Conservation (phyloP, 2,797 vertebrate species). For the Cygnus olor region DNA sequence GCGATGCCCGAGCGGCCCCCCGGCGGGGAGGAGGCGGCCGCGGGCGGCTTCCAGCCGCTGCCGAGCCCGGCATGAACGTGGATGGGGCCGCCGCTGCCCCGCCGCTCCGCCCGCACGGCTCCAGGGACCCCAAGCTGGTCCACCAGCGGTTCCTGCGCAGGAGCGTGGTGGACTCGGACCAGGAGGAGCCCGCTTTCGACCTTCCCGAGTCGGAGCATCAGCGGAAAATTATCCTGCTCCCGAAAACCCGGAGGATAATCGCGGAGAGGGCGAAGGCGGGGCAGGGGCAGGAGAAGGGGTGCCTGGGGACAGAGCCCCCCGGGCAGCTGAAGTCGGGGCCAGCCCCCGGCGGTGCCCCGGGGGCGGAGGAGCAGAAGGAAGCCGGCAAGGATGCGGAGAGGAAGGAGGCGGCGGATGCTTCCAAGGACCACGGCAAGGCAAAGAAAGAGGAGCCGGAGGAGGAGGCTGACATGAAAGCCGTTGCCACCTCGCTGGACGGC, state of each 20-base stretch:
- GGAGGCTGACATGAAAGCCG: constrained; percentile 92
- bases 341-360: neutral
- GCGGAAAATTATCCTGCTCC: constrained; percentile 84
- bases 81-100: constrained; percentile 53
- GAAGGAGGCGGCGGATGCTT: constrained; percentile 68
- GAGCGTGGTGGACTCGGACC: constrained; percentile 92
- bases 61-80: constrained; percentile 57
- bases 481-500: constrained; percentile 93
- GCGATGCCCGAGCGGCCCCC: constrained; percentile 67
- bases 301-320: constrained; percentile 68
- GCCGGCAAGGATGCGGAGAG: constrained; percentile 29
- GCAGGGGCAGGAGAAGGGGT: constrained; percentile 57
- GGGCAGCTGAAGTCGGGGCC: neutral
- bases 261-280: constrained; percentile 84
- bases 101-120: constrained; percentile 73
- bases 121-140: constrained; percentile 79
- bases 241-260: constrained; percentile 84
- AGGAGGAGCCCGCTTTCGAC: constrained; percentile 88
- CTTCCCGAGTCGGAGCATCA: constrained; percentile 81
- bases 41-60: neutral
- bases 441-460: constrained; percentile 95
- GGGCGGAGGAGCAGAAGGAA: constrained; percentile 70
- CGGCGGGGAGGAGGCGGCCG: constrained; percentile 40
- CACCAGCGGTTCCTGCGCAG: constrained; percentile 92
- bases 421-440: constrained; percentile 74